A percentile compares a stretch with the other conserved stretches of the same genome.
Evolutionary conservation across 2,888 invertebrate species (phyloP).

Genomic region (Drosophila quasianomalipes): DNA sequence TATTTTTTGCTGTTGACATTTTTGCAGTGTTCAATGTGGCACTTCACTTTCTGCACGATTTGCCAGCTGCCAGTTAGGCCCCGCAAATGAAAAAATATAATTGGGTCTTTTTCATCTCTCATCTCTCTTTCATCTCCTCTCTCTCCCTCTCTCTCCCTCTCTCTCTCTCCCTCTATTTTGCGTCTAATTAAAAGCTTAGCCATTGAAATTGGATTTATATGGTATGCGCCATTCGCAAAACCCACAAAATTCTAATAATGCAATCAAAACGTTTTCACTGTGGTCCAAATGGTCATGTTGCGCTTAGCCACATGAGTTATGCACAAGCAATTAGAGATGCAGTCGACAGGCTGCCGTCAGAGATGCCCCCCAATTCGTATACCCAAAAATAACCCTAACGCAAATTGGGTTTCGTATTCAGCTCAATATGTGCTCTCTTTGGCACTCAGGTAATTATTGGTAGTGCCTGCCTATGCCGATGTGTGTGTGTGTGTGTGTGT

Average conservation of each 20-base stretch:
- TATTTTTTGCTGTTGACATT: slow-evolving; percentile 37
- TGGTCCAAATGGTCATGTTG: slow-evolving; percentile 15
- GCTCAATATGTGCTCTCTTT: slow-evolving; percentile 42
- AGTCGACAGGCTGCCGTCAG: neutral
- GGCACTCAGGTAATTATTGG: slow-evolving; percentile 66
- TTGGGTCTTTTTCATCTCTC: slow-evolving; percentile 41
- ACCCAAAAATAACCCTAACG: neutral
- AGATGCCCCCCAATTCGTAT: neutral
- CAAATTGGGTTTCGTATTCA: slow-evolving; percentile 16
- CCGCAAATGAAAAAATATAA: slow-evolving; percentile 66
- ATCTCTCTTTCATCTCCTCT: neutral
- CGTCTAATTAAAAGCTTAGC: slow-evolving; percentile 65
- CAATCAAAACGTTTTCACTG: slow-evolving; percentile 45
- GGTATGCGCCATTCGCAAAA: neutral
- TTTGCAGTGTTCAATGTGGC: slow-evolving; percentile 24
- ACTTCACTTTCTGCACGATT: slow-evolving; percentile 50
- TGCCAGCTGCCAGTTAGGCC: slow-evolving; percentile 58
- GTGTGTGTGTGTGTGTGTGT: neutral
- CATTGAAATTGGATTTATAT: slow-evolving; percentile 58
- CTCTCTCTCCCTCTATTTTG: slow-evolving; percentile 1
- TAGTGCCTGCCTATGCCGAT: slow-evolving; percentile 33
- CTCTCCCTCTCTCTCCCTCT: neutral
- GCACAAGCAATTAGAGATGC: slow-evolving; percentile 66
- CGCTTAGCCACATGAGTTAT: slow-evolving; percentile 38
- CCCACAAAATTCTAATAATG: slow-evolving; percentile 35